A percentile compares a stretch with the other conserved stretches of the same genome.
Conservation (phyloP, 1,140 invertebrate genomes). For the Matsumurasca onukii region DNA sequence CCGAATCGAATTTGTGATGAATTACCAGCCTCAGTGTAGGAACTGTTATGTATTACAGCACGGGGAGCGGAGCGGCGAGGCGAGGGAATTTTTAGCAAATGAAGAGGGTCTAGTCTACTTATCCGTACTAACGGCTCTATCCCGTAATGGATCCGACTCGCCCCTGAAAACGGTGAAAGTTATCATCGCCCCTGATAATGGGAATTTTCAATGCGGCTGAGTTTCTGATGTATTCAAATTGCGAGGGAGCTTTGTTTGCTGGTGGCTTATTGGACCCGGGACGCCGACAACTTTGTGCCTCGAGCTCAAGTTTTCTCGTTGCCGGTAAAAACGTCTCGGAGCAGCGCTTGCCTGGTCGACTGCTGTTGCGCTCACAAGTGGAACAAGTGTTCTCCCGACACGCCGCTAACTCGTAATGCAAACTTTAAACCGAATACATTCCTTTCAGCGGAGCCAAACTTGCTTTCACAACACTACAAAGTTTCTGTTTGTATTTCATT, state of each 20-base stretch:
- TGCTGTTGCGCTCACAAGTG: too few relatives aligned
- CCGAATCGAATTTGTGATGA: slow-evolving; percentile 30
- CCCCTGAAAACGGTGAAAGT: slow-evolving; percentile 1
- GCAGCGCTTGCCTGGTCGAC: too few relatives aligned
- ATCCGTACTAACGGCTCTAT: slow-evolving; percentile 19
- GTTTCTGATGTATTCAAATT: slow-evolving; percentile 22
- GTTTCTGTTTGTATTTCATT: too few relatives aligned
- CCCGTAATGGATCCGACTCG: slow-evolving; percentile 8
- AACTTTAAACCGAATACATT: too few relatives aligned
- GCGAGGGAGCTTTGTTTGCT: neutral
- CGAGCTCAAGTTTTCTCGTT: neutral
- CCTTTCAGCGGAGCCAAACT: too few relatives aligned
- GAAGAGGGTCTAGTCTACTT: neutral
- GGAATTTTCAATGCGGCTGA: slow-evolving; percentile 3
- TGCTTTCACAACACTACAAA: too few relatives aligned
- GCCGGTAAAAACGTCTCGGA: too few relatives aligned
- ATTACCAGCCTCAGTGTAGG: slow-evolving; percentile 4
- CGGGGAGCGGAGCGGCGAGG: neutral
- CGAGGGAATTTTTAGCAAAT: slow-evolving; percentile 1
- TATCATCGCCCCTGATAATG: neutral
- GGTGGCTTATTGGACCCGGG: neutral
- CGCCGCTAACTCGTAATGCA: too few relatives aligned
- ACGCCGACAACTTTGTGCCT: slow-evolving; percentile 10
- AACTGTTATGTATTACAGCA: neutral
- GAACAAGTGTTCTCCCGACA: too few relatives aligned